These are phyloP conservation scores for Leucophenga varia DNA, from an alignment of 1,140 invertebrate genomes.

Conservation along the genomic window DNA sequence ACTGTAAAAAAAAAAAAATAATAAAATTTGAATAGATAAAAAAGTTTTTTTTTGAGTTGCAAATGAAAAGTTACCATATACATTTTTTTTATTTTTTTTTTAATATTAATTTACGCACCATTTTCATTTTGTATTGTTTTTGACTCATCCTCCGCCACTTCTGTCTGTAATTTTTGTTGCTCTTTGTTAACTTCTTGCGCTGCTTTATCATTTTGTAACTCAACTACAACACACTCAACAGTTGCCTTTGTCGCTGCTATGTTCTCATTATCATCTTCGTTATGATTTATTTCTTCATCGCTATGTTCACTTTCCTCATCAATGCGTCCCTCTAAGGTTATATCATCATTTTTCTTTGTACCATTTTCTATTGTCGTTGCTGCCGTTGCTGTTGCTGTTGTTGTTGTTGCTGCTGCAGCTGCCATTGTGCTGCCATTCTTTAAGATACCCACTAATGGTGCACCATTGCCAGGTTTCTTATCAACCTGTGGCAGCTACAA, in stretches of 20 bases:
- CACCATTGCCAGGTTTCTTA: constrained; percentile 45
- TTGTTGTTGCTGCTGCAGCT: constrained; percentile 18
- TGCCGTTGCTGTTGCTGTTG: constrained; percentile 18
- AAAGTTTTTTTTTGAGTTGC: too few relatives aligned
- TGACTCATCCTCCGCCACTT: constrained; percentile 5
- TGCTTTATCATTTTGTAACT: background rate
- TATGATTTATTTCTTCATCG: constrained; percentile 22
- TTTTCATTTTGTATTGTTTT: too few relatives aligned
- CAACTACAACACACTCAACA: too few relatives aligned
- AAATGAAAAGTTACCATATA: too few relatives aligned
- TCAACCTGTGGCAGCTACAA: constrained; percentile 52
- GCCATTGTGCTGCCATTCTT: constrained; percentile 46
- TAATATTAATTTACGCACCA: too few relatives aligned
- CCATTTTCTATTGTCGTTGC: constrained; percentile 4
- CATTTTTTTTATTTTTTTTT: too few relatives aligned
- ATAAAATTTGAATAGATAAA: too few relatives aligned
- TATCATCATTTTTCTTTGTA: constrained; percentile 41
- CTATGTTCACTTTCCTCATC: constrained; percentile 32
- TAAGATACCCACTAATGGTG: constrained; percentile 48
- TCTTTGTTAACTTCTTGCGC: too few relatives aligned
- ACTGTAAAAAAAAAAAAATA: too few relatives aligned
- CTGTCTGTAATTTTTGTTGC: constrained; percentile 3
- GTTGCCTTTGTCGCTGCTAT: background rate
- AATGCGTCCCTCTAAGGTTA: constrained; percentile 31
- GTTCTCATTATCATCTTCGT: constrained; percentile 15